Evolutionary conservation across 2,113 vertebrate genomes (phyloP).

Genomic region (Hystrix brachyura): DNA sequence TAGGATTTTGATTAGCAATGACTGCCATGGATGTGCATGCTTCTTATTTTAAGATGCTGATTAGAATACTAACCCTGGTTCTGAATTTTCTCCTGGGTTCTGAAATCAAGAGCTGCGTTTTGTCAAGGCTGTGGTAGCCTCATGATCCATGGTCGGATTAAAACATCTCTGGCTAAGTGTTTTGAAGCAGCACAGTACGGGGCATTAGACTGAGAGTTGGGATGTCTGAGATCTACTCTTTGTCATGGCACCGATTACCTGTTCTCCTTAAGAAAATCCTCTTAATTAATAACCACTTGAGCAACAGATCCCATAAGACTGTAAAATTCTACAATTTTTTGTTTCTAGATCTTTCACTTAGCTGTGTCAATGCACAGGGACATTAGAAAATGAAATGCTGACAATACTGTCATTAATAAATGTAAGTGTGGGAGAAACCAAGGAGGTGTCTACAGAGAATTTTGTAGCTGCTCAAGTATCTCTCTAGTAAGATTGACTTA

Average conservation of each 20-base stretch:
- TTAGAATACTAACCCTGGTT: not conserved
- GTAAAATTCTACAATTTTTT: slow-evolving; percentile 7
- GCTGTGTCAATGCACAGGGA: slow-evolving; percentile 37
- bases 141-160: not conserved
- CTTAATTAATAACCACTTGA: slow-evolving; percentile 47
- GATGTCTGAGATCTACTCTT: not conserved
- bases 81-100: not conserved
- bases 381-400: slow-evolving; percentile 54
- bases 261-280: not conserved
- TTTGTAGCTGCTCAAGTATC: slow-evolving; percentile 2
- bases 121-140: not conserved
- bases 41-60: not conserved
- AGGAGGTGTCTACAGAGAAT: not conserved
- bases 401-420: slow-evolving; percentile 10
- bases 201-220: not conserved
- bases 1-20: not conserved
- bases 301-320: not conserved
- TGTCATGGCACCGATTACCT: not conserved
- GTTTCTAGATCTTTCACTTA: slow-evolving; percentile 32
- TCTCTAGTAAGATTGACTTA: slow-evolving; percentile 20
- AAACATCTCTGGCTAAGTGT: not conserved
- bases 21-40: not conserved
- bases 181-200: not conserved
- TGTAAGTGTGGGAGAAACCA: not conserved
- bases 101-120: slow-evolving; percentile 13